These are phyloP conservation scores for Hydropsyche tenuis DNA, from an alignment of 1,140 invertebrate species.

Conservation along the genomic window DNA sequence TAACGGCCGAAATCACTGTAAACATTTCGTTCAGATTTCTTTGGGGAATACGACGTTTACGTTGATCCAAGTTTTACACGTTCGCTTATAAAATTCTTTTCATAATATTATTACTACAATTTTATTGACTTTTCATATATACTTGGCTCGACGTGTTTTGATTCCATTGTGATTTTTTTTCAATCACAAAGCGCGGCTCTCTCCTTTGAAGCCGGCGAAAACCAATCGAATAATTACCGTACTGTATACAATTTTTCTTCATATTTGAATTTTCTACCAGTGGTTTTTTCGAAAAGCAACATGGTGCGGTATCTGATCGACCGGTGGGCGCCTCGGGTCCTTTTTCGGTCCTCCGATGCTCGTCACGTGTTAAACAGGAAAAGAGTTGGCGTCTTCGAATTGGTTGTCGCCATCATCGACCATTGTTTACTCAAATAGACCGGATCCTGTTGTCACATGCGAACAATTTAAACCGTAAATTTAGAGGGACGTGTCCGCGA, in stretches of 20 bases:
- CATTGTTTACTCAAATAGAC: conserved; percentile 47
- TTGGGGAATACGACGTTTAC: background rate
- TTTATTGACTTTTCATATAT: too few species aligned
- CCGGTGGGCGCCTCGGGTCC: conserved; percentile 4
- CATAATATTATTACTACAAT: background rate
- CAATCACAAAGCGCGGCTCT: too few species aligned
- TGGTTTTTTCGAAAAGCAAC: too few species aligned
- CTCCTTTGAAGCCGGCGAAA: too few species aligned
- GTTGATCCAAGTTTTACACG: conserved; percentile 4
- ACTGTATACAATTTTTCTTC: too few species aligned
- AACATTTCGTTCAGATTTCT: conserved; percentile 36
- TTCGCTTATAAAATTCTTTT: conserved; percentile 7
- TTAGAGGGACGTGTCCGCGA: background rate
- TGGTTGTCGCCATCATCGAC: conserved; percentile 31
- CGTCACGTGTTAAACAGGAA: conserved; percentile 42
- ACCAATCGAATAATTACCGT: too few species aligned
- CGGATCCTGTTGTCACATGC: conserved; percentile 37
- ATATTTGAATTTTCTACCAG: too few species aligned
- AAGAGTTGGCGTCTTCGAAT: conserved; percentile 40
- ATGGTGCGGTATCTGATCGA: too few species aligned
- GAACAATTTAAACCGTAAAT: conserved; percentile 29
- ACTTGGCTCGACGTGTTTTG: too few species aligned
- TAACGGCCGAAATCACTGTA: conserved; percentile 28
- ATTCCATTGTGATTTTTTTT: too few species aligned
- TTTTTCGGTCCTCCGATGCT: conserved; percentile 26